These are phyloP conservation scores for Pangasius krempfi DNA, from an alignment of 2,797 vertebrate species.

Conservation along the genomic window DNA sequence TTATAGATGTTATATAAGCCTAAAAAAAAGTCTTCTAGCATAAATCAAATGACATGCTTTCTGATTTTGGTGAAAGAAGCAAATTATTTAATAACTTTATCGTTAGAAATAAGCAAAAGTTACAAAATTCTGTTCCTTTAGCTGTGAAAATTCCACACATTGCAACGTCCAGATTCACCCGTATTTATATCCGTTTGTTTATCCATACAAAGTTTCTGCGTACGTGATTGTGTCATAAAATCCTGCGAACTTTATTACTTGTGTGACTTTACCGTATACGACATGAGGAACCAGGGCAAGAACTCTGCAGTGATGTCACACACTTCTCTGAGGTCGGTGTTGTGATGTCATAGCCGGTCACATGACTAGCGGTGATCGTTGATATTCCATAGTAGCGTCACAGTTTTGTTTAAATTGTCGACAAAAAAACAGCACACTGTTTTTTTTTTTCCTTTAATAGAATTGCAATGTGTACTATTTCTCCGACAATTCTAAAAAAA, in stretches of 20 bases:
- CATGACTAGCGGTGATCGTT: no score
- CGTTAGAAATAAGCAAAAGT: background rate
- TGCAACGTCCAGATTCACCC: background rate
- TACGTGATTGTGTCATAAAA: background rate
- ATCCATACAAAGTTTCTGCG: background rate
- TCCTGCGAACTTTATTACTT: background rate
- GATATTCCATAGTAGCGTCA: no score
- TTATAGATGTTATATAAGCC: background rate
- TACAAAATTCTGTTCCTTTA: background rate
- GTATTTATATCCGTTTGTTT: background rate
- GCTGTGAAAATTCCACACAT: background rate
- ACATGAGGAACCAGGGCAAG: background rate
- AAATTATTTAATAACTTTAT: background rate
- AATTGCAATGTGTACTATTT: no score
- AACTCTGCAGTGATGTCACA: conserved; percentile 4
- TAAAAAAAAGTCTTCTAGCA: background rate
- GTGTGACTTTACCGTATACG: background rate
- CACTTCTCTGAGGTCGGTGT: background rate
- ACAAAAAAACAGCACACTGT: no score
- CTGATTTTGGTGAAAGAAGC: background rate
- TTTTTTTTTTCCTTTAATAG: no score
- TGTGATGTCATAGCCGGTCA: conserved; percentile 3
- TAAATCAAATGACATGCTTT: background rate
- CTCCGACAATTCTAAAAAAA: no score
- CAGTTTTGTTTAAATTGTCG: no score